Evolutionary conservation across 1,140 invertebrate genomes (phyloP), one percentile per base, ranked within the genome.

Genomic region (Microplitis demolitor): DNA sequence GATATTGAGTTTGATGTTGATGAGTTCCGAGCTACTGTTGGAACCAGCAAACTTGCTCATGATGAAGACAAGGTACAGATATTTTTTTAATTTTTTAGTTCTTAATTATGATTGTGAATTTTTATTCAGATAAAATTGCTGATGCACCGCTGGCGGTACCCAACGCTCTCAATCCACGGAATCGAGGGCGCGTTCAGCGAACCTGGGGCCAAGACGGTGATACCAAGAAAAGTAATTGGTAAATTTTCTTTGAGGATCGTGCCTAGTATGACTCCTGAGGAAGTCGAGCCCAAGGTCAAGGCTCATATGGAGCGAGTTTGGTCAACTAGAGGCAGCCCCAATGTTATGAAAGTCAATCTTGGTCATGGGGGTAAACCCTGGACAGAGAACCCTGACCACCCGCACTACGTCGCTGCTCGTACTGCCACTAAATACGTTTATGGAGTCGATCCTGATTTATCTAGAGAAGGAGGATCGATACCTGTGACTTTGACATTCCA

Each of bases 221-320:
- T 99, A 79, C 97, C 97, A 1, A 89, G 91, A 51, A 98, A 97
- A 87, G 97, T 99, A 0, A 94, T 92, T 80, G 97, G 97, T 37
- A 99, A 99, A 86, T 99, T 99, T 84, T 98, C 97, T 0, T 94
- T 99, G 76, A 91, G 98, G 76, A 91, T 98, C 78, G 97, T 99
- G 0, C 97, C 97, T 1, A 89, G 98, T 82, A 96, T 98, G 89
- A 90, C 91, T 53, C 95, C 96, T 1, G 89, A 92, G 45, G 89
- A 93, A 77, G 90, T 97, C 37, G 91, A 91, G 68, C 87, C 94
- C 76, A 89, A 91, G 61, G 95, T 97, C 1, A 87, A 90, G 8
- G 89, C 91, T 16, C 93, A 97, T 85, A 77, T 99, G 9, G 90
- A 95, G 66, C 84, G 90, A 69, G 61, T 83, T 82, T 94, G 92